A percentile compares a stretch with the other conserved stretches of the same genome.
phyloP scores from a whole-genome alignment of 2,888 invertebrate species.

The Drosophila aldrichi region DNA sequence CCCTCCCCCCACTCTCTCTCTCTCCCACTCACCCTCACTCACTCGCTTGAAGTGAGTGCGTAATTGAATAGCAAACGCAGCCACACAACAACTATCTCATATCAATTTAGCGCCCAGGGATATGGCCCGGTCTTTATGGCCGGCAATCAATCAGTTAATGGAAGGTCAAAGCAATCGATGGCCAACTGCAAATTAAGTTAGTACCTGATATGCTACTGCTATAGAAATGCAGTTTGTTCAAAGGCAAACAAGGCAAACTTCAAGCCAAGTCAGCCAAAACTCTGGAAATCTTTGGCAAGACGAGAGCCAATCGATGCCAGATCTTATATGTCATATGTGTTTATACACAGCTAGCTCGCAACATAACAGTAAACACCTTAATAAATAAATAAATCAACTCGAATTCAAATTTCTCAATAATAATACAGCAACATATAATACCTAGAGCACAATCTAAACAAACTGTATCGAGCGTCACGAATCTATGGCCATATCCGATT shows the following conservation, averaged over 20 bases:
- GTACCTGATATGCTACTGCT: not conserved
- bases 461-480: not conserved
- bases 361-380: not conserved
- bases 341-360: not conserved
- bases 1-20: not conserved
- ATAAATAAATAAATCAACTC: too few species aligned
- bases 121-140: conserved; percentile 1
- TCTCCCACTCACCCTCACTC: not conserved
- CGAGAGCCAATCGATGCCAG: not conserved
- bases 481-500: conserved; percentile 16
- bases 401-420: not conserved
- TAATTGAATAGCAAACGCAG: conserved; percentile 46
- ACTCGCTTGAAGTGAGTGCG: conserved; percentile 35
- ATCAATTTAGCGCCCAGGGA: conserved; percentile 26
- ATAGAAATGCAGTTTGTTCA: not conserved
- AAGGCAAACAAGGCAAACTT: too few species aligned
- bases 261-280: too few species aligned
- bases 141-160: conserved; percentile 33
- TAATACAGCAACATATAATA: not conserved
- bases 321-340: not conserved
- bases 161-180: conserved; percentile 18
- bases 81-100: conserved; percentile 11
- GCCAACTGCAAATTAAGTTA: conserved; percentile 2
- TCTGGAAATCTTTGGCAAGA: too few species aligned
- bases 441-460: not conserved